phyloP scores from a whole-genome alignment of 2,797 vertebrate species.

The Carapus acus region DNA sequence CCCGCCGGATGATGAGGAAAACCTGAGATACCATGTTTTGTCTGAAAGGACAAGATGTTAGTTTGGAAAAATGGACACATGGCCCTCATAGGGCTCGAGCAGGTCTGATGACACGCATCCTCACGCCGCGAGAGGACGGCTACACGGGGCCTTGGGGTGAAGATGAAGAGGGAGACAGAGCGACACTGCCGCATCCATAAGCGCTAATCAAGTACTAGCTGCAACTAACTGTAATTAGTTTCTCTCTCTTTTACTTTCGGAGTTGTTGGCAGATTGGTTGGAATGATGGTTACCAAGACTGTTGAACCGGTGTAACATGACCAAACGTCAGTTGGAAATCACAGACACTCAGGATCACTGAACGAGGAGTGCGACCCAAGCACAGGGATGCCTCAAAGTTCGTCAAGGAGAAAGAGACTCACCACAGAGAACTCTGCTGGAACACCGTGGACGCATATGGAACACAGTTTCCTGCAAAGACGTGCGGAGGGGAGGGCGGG shows the following conservation, averaged over 20 bases:
- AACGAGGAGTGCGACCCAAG: constrained; percentile 44
- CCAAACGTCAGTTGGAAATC: constrained; percentile 65
- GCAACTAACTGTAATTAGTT: constrained; percentile 59
- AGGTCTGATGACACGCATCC: constrained; percentile 46
- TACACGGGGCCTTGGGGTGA: constrained; percentile 39
- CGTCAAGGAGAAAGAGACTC: constrained; percentile 31
- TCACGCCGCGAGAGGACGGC: constrained; percentile 30
- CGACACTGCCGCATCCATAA: constrained; percentile 52
- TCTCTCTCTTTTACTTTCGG: constrained; percentile 47
- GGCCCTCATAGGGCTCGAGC: constrained; percentile 39
- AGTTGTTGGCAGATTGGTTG: constrained; percentile 42
- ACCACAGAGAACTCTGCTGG: constrained; percentile 28
- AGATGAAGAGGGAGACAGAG: constrained; percentile 41
- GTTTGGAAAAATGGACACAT: constrained; percentile 40
- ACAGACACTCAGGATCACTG: constrained; percentile 62
- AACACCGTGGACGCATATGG: constrained; percentile 35
- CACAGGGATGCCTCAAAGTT: constrained; percentile 43
- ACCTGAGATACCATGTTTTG: constrained; percentile 75
- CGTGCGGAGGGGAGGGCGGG: too few relatives aligned
- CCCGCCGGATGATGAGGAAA: constrained; percentile 91
- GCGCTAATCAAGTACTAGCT: constrained; percentile 55
- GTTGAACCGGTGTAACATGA: constrained; percentile 57
- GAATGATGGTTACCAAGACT: constrained; percentile 41
- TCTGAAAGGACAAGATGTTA: constrained; percentile 33
- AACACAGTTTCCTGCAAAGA: constrained; percentile 7